Base-by-base conservation (phyloP, 1,140 invertebrate genomes). In the Euschistus heros region DNA sequence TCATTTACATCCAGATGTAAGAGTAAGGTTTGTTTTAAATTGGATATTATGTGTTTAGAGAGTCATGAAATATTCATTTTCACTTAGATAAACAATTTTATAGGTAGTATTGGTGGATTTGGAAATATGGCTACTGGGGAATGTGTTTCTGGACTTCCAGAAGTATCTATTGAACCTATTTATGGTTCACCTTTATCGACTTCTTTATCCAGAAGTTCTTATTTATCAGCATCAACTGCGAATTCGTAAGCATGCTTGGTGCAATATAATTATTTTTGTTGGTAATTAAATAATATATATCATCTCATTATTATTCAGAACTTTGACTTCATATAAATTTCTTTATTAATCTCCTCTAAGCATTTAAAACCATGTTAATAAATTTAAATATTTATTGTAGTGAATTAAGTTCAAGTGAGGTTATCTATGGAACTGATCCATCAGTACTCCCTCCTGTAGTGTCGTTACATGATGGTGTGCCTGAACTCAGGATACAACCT, bases 371-470 rank as follows among this genome's bases (percentile, higher is more conserved):
- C 42, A 7, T 10, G n/a, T 20, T 18, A 18, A 2, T n/a, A 22
- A 50, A 50, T n/a, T 50, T 50, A 22, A 50, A 50, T 50, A 2
- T 4, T 57, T 57, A 0, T 27, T 27, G 5, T 24, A 57, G 54
- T 24, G 54, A 57, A 14, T 22, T 24, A 10, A 57, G 62, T 30
- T 27, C 54, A 15, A 68, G 62, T 59, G 61, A 61, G 55, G 67
- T 69, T 13, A 66, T 67, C 14, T 67, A 65, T 59, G 70, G 69
- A 27, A 57, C 64, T 24, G 70, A 71, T 20, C 65, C 69, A 7
- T 30, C 64, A 26, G 60, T 67, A 17, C 63, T 71, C 3, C 71
- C 71, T 24, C 69, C 72, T 17, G 64, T 71, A 2, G 63, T 71
- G 17, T 26, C 68, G n/a, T 18, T 72, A 17, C 54, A 67, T 5